Base-by-base conservation (phyloP, 2,888 invertebrate genomes). In the Drosophila lutescens region DNA sequence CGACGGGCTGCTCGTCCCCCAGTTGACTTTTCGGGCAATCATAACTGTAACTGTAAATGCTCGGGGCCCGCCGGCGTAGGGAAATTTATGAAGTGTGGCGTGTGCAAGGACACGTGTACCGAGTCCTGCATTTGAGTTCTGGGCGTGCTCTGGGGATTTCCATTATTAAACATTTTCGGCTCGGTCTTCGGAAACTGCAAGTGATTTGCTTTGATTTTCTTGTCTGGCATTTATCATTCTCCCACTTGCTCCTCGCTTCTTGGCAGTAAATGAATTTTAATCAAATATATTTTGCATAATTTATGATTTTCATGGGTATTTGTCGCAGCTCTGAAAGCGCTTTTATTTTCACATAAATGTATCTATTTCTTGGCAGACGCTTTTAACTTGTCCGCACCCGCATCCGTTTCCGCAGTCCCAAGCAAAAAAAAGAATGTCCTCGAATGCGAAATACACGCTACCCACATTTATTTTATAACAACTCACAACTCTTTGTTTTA, bases 21-120 rank as follows among this genome's bases (percentile, higher is more conserved):
- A 76, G 79, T 77, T 85, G 80, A 83, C 86, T 80, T 80, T 80
- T 80, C 63, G 63, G 78, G 81, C 86, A 90, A 89, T 89, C 86
- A 88, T 89, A 90, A 90, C 90, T 88, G 89, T 89, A 88, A 88
- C 90, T 89, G 89, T 82, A 66, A 66, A 66, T 65, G 66, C 65
- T 66, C 54, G 54, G 41, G 32, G 38, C n/a, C 60, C 76, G 61
- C 49, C 41, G 32, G 69, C 57, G 69, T 12, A 67, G 69, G 71
- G 66, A 86, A 90, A 90, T 90, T 89, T 90, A 90, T 90, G 90
- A 90, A 90, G 90, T 90, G 90, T 90, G 89, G 86, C 82, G 82
- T 73, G 79, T 75, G 80, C 79, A 80, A 85, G 78, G 84, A 81
- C 82, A 82, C 82, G 82, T 82, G 82, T 73, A 36, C 56, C 46